Evolutionary conservation across 1,140 invertebrate species (phyloP), one percentile per base, ranked within the genome.

Genomic region (Eubasilissa regina): DNA sequence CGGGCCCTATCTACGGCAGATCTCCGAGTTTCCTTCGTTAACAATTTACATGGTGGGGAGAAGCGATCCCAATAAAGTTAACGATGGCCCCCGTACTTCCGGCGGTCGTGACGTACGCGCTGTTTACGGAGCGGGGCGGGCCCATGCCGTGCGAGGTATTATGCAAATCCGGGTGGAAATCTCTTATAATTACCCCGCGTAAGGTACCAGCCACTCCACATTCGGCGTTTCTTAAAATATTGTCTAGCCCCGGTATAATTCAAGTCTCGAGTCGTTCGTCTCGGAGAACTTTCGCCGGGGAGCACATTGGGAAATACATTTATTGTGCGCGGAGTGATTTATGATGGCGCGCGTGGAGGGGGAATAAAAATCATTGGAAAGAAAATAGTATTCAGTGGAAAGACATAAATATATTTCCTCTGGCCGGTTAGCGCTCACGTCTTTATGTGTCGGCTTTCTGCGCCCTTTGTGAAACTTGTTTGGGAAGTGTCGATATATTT

Each of bases 271-370:
- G 76, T 55, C 80, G 68, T 56, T 47, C 74, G 70, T 55, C 70
- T 62, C 68, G 76, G 64, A 56, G 76, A 80, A 80, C 55, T 80
- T 80, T 75, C 68, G 44, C 66, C 68, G 77, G 75, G 78, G 78
- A 78, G 74, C 77, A 82, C 81, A 80, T 82, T 75, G 81, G 81
- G 60, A 82, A 82, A 82, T 82, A 82, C 81, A 82, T 82, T 82
- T 82, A 82, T 82, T 82, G 81, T 82, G 78, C 73, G 81, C 75
- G 75, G 62, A 75, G 80, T 82, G 81, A 82, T 82, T 82, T 82
- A 82, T 82, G 75, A 72, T 70, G 60, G 17, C 78, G 76, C 58
- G 81, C 78, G 75, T 64, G 70, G 74, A 60, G 68, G 66, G 66
- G 76, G 81, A 75, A 80, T 78, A 75, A 80, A 80, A 82, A 82